Percentiles rank a stretch among this genome's conserved stretches.
These are phyloP conservation scores for Eupithecia vulgata DNA, from an alignment of 2,888 invertebrate species.

Conservation along the genomic window DNA sequence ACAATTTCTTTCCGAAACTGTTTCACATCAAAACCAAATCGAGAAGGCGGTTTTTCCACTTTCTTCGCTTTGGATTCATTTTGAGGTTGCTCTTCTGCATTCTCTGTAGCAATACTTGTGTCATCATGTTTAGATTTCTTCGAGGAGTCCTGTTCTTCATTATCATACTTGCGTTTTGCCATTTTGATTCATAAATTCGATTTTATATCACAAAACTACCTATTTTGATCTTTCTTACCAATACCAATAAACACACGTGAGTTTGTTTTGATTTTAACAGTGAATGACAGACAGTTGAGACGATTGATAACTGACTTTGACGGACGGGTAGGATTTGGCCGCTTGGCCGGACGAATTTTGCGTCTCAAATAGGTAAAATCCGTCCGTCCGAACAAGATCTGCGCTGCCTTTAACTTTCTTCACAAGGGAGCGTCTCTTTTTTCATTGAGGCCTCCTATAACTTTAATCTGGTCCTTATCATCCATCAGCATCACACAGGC, in stretches of 20 bases:
- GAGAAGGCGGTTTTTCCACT: conserved; percentile 43
- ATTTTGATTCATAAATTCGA: conserved; percentile 50
- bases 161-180: conserved; percentile 72
- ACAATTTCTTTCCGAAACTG: conserved; percentile 84
- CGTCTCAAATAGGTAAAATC: no score
- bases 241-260: conserved; percentile 50
- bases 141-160: conserved; percentile 47
- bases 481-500: no score
- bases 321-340: not conserved
- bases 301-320: no score
- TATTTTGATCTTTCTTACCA: not conserved
- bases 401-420: no score
- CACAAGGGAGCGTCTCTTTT: no score
- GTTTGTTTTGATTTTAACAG: conserved; percentile 50
- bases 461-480: no score
- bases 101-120: conserved; percentile 45
- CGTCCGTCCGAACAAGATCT: no score
- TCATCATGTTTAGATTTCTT: conserved; percentile 58
- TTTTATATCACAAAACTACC: not conserved
- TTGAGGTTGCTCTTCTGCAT: conserved; percentile 60
- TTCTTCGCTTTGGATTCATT: conserved; percentile 40
- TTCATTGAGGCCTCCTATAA: no score
- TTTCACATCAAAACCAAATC: conserved; percentile 81
- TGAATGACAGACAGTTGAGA: not conserved
- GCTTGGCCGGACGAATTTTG: no score